Base-by-base conservation (phyloP, 2,113 vertebrate species). In the Campylomormyrus numenius region DNA sequence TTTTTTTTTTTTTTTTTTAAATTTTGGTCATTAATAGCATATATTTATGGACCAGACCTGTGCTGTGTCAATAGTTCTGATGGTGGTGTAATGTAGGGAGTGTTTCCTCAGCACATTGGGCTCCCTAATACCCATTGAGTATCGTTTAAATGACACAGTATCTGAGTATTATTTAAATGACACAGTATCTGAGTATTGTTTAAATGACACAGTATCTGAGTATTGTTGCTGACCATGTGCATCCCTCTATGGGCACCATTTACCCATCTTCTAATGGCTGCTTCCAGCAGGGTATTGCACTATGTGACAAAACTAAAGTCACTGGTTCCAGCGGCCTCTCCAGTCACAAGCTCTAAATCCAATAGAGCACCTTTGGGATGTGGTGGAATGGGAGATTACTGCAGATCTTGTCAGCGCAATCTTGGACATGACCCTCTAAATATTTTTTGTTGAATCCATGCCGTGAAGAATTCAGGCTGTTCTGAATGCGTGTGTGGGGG, bases 61-160 rank as follows among this genome's bases (percentile, higher is more conserved):
- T 39, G 35, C 39, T 85, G 56, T 58, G 56, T 58, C 24, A 58
- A 9, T 58, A n/a, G 21, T n/a, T 58, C 56, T 58, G 56, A 58
- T 58, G 2, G 6, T 84, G 17, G 21, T 24, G 35, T 91, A 86
- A 91, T 92, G 90, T 91, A 90, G 91, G 91, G 92, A 93, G 92
- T 93, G 92, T 94, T 90, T 45, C 7, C 90, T 50, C 49, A 50
- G 11, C 49, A 13, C 11, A 19, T 5, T 53, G 21, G 58, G 58
- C 24, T 62, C 24, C 58, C 8, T 62, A n/a, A 62, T 62, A 27
- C 24, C 7, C 24, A 62, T 53, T 19, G 52, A 53, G 52, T 53
- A 53, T 53, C 5, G 9, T 66, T 27, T 27, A 66, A 66, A n/a
- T 62, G 58, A 9, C 58, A 62, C n/a, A 27, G n/a, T 66, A 66